A percentile compares a stretch with the other conserved stretches of the same genome.
phyloP scores from a whole-genome alignment of 1,140 invertebrate genomes.

The Ips typographus region DNA sequence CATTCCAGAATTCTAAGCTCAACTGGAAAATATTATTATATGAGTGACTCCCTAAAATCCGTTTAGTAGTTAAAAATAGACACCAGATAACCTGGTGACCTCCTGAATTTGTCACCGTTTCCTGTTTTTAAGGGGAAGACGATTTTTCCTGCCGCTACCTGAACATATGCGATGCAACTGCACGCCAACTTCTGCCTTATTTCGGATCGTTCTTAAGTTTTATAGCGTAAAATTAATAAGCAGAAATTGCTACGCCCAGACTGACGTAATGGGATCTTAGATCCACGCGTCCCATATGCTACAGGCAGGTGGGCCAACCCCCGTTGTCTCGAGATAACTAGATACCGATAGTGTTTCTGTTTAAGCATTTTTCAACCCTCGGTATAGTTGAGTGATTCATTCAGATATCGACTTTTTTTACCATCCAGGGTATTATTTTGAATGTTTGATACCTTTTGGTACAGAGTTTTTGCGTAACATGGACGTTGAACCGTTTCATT shows the following conservation, averaged over 20 bases:
- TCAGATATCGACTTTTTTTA: too few relatives aligned
- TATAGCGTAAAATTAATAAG: slow-evolving; percentile 3
- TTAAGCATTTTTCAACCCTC: too few relatives aligned
- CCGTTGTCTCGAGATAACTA: not conserved
- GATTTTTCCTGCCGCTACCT: not conserved
- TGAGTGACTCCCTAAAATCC: not conserved
- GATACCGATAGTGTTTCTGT: slow-evolving; percentile 3
- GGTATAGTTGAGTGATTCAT: too few relatives aligned
- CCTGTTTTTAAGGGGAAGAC: not conserved
- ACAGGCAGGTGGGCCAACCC: slow-evolving; percentile 1
- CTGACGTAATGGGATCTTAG: slow-evolving; percentile 1
- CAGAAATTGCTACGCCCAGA: slow-evolving; percentile 1
- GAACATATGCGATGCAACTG: not conserved
- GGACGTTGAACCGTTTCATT: too few relatives aligned
- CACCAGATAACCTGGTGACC: not conserved
- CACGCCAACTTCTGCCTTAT: not conserved
- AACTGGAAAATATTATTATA: not conserved
- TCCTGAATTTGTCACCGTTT: not conserved
- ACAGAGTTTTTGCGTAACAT: too few relatives aligned
- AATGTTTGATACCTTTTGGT: too few relatives aligned
- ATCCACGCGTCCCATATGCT: slow-evolving; percentile 7
- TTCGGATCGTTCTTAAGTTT: not conserved
- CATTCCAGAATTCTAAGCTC: not conserved
- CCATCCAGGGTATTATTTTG: too few relatives aligned
- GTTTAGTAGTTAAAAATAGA: not conserved